Evolutionary conservation across 2,888 invertebrate genomes (phyloP), one percentile per base, ranked within the genome.

Genomic region (Meloe dianella): DNA sequence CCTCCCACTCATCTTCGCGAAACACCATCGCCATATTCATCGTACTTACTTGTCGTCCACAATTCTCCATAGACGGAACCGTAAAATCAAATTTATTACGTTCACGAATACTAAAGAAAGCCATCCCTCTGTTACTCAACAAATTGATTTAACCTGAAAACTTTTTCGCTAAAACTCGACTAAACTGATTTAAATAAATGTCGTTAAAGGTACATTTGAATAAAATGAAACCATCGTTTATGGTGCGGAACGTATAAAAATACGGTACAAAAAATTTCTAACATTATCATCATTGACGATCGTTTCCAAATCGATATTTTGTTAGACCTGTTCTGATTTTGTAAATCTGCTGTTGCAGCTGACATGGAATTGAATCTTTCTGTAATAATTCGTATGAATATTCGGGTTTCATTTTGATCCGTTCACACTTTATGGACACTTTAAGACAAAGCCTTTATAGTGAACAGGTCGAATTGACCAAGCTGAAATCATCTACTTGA

Each of bases 401-500:
- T 63, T 64, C 35, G 61, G 47, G 61, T 12, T 24, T 27, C 7
- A 54, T 7, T 62, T 60, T 38, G 59, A 60, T 70, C 63, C 63
- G 51, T 71, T 69, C 69, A 70, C 70, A 72, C 65, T 65, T 59
- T 62, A 65, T 69, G 68, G 67, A 61, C 69, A 65, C 68, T 70
- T 70, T 60, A 67, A 70, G 70, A 70, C 68, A 70, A 72, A 72
- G 72, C 72, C 58, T 30, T 57, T 32, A 58, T 10, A 20, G 10
- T 20, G 41, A 54, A 57, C 58, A 67, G 38, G 68, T 68, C 60
- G 57, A 65, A 59, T 60, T 60, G 59, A 41, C 58, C 59, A 54
- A 32, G 58, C 57, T 59, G 41, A 64, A 64, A 62, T 65, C 30
- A 57, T 35, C 60, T 56, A 47, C 60, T 56, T n/a, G 51, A 51